phyloP scores from a whole-genome alignment of 2,888 invertebrate genomes.

The Drosophila phalerata region DNA sequence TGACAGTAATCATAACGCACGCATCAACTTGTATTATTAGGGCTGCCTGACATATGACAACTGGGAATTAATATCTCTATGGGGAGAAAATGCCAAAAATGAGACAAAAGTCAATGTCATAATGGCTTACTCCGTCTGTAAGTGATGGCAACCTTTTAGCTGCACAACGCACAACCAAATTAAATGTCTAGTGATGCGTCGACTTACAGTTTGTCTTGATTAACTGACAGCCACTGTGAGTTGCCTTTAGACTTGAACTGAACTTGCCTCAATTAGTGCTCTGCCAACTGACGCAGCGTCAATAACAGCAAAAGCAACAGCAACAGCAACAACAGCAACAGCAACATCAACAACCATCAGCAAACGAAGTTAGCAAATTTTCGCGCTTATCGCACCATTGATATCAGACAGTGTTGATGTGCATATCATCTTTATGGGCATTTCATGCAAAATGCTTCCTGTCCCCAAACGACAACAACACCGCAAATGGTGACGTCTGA shows the following conservation, averaged over 20 bases:
- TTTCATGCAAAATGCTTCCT: constrained; percentile 81
- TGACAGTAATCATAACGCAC: constrained; percentile 79
- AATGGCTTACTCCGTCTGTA: constrained; percentile 54
- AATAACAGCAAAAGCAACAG: neutral
- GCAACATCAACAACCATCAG: constrained; percentile 12
- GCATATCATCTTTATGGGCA: constrained; percentile 82
- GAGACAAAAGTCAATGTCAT: constrained; percentile 65
- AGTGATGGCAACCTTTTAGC: constrained; percentile 77
- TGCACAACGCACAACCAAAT: constrained; percentile 66
- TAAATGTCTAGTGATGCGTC: constrained; percentile 65
- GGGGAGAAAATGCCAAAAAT: constrained; percentile 24
- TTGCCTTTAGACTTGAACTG: constrained; percentile 17
- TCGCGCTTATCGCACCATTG: constrained; percentile 62
- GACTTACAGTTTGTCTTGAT: constrained; percentile 50
- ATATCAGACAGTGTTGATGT: constrained; percentile 71
- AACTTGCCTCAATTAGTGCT: constrained; percentile 54
- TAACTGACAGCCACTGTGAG: constrained; percentile 36
- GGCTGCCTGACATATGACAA: constrained; percentile 76
- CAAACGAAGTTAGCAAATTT: constrained; percentile 54
- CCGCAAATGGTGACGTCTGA: constrained; percentile 9
- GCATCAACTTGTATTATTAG: constrained; percentile 75
- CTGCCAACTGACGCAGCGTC: constrained; percentile 8
- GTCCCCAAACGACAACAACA: constrained; percentile 40
- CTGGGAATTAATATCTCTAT: constrained; percentile 68
- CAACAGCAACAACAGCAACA: constrained; percentile 8